These are phyloP conservation scores for Struthidea cinerea DNA, from an alignment of 2,113 vertebrate species.

Conservation along the genomic window DNA sequence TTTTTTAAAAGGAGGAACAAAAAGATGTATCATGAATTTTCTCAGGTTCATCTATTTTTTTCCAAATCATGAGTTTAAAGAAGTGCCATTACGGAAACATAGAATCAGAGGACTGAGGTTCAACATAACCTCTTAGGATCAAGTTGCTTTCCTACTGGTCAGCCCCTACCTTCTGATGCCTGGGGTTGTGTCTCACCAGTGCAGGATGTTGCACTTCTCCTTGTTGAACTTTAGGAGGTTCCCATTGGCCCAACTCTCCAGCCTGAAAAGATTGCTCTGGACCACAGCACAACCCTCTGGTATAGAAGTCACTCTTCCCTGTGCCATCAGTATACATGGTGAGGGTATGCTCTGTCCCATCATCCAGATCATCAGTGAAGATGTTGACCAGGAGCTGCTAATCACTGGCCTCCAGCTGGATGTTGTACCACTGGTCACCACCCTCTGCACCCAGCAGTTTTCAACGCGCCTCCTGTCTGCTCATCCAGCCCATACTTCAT, in stretches of 20 bases:
- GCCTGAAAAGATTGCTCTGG: rapidly evolving
- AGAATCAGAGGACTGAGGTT: neutral
- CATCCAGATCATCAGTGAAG: neutral
- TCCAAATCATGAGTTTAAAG: neutral
- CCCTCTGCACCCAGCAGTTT: neutral
- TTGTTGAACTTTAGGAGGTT: neutral
- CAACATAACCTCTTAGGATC: neutral
- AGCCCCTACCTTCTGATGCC: neutral
- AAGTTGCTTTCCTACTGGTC: neutral
- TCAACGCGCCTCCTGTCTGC: neutral
- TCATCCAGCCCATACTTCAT: neutral
- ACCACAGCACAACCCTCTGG: neutral
- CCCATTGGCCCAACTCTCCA: neutral
- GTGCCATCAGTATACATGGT: too few relatives aligned
- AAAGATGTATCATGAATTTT: neutral
- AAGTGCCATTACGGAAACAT: neutral
- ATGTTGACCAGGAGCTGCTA: neutral
- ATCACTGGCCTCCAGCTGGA: neutral
- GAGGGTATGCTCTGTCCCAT: neutral
- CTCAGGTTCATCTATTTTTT: neutral
- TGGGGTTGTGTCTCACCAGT: neutral
- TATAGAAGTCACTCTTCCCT: neutral
- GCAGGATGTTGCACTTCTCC: neutral
- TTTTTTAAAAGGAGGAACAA: neutral
- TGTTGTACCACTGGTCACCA: neutral